These are phyloP conservation scores for Trachymyrmex septentrionalis DNA, from an alignment of 1,140 invertebrate species.

Conservation along the genomic window DNA sequence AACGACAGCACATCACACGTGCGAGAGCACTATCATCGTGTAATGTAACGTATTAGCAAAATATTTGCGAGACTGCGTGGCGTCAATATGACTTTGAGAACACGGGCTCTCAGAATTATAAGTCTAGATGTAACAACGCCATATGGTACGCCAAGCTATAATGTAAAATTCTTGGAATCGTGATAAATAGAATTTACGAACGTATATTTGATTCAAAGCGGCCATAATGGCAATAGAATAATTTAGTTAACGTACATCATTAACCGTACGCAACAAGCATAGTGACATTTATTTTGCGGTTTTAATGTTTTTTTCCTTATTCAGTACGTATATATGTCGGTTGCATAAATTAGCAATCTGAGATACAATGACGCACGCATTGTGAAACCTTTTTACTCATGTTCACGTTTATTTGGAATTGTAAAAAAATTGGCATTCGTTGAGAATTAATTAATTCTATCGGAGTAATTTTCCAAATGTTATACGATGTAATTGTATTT, in stretches of 20 bases:
- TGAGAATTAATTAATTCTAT: constrained; percentile 33
- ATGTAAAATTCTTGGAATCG: not conserved
- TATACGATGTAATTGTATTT: not conserved
- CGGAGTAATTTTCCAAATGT: not conserved
- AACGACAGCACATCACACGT: constrained; percentile 15
- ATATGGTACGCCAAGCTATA: not conserved
- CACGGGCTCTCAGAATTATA: not conserved
- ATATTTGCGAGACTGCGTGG: constrained; percentile 5
- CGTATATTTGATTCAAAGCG: not conserved
- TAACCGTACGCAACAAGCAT: not conserved
- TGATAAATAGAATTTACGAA: not conserved
- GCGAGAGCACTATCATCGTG: constrained; percentile 1
- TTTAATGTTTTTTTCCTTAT: not conserved
- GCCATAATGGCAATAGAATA: not conserved
- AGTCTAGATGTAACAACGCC: not conserved
- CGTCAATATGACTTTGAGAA: not conserved
- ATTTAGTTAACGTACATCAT: not conserved
- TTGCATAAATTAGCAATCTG: constrained; percentile 36
- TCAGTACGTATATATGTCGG: too few relatives aligned
- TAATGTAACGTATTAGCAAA: not conserved
- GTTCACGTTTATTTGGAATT: constrained; percentile 58
- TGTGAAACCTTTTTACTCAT: constrained; percentile 45
- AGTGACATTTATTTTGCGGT: constrained; percentile 20
- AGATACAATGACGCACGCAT: constrained; percentile 46
- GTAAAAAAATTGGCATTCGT: constrained; percentile 18